phyloP scores from a whole-genome alignment of 2,113 vertebrate genomes.

The Leucosticte australis region DNA sequence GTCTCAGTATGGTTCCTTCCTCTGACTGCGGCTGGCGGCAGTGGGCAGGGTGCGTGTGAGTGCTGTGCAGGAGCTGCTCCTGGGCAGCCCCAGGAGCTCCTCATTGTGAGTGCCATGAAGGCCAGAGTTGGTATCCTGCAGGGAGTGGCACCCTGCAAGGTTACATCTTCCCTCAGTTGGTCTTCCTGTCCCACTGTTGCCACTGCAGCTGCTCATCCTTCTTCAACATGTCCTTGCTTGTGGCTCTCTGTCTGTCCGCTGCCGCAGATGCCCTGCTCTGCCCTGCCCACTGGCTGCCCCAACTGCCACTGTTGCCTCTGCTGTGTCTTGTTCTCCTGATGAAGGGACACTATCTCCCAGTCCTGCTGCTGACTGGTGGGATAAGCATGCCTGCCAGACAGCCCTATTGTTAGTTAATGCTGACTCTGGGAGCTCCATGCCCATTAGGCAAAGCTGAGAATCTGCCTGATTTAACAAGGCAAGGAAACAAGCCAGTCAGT shows the following conservation, averaged over 20 bases:
- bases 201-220: rapidly evolving
- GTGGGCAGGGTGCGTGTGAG: background rate
- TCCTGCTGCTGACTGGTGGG: background rate
- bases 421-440: background rate
- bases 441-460: background rate
- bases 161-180: background rate
- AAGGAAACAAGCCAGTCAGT: constrained; percentile 30
- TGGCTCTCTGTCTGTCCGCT: background rate
- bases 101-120: rapidly evolving
- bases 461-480: constrained; percentile 22
- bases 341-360: background rate
- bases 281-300: background rate
- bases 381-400: background rate
- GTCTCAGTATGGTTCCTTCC: rapidly evolving
- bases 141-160: background rate
- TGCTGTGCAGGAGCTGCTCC: rapidly evolving
- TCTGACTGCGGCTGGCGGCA: rapidly evolving
- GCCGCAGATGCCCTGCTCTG: background rate
- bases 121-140: background rate
- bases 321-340: background rate
- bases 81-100: background rate
- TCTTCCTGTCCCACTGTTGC: background rate
- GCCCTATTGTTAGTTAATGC: background rate
- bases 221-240: rapidly evolving
- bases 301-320: background rate